Evolutionary conservation across 2,888 invertebrate species (phyloP), one percentile per base, ranked within the genome.

Genomic region (Drosophila histrio): DNA sequence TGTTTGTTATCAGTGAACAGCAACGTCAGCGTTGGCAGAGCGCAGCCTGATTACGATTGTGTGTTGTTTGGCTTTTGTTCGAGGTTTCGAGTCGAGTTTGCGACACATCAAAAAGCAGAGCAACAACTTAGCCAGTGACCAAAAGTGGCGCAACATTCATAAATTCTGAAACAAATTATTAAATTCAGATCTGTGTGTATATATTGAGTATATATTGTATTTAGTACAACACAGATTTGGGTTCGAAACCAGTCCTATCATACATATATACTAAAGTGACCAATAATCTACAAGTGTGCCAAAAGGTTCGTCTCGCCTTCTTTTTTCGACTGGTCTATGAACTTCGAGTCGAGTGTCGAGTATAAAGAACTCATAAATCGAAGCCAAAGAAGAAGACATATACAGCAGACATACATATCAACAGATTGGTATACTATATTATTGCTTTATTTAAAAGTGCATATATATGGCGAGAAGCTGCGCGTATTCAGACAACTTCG

Each of bases 41-140:
- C 62, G 34, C 49, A 61, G 54, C 61, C 79, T 60, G 82, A 87
- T 83, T 84, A 86, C 61, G 58, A 62, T 34, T 56, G 24, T 60
- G 49, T 30, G 57, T 58, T 30, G 57, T 58, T 59, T 60, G 79
- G 62, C 85, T 83, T 83, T 83, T 83, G 82, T 83, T 83, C 87
- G 82, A 83, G 87, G 82, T 60, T 84, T 83, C 82, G 52, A 74
- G 85, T 77, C 71, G 82, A 79, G 81, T 63, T 73, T 63, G 75
- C 64, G 54, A 63, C 61, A 71, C 21, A 58, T 58, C 30, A 56
- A 71, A 64, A 46, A 41, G 52, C 67, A 78, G 71, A 76, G 67
- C 64, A 60, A 39, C 56, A 65, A 61, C 64, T 52, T 61, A 73
- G 59, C 53, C 68, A 76, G 73, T 76, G 84, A 76, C 52, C 79